Evolutionary conservation across 2,113 vertebrate genomes (phyloP).

Genomic region (Caloenas nicobarica): DNA sequence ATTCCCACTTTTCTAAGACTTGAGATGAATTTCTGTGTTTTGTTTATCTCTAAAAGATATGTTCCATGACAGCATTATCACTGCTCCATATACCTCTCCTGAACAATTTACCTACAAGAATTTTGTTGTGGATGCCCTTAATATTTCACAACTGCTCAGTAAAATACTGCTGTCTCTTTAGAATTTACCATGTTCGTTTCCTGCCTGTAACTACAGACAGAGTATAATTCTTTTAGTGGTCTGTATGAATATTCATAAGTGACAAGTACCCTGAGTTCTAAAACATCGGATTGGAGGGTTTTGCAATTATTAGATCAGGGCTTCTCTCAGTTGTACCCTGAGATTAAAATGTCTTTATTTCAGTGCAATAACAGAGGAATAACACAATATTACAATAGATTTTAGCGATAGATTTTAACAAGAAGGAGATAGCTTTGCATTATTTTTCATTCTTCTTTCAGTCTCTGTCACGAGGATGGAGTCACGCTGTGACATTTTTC

Average conservation of each 20-base stretch:
- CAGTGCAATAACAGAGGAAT: conserved; percentile 59
- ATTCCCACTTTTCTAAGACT: background rate
- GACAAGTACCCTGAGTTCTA: conserved; percentile 37
- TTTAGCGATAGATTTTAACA: conserved; percentile 75
- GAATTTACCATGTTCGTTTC: background rate
- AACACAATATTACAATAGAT: conserved; percentile 70
- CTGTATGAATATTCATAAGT: conserved; percentile 63
- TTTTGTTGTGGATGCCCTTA: conserved; percentile 3
- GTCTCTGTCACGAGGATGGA: conserved; percentile 66
- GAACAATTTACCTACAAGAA: background rate
- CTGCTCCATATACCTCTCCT: background rate
- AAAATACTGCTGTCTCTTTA: conserved; percentile 1
- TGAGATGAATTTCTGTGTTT: background rate
- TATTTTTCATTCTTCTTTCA: conserved; percentile 77
- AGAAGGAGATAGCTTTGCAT: conserved; percentile 78
- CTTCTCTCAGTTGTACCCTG: conserved; percentile 49
- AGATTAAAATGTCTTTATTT: conserved; percentile 71
- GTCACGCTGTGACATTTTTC: conserved; percentile 77
- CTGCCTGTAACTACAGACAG: background rate
- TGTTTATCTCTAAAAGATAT: background rate
- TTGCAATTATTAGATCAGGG: conserved; percentile 70
- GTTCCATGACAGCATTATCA: background rate
- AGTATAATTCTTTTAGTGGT: conserved; percentile 35
- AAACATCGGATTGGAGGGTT: conserved; percentile 28
- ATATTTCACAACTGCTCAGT: background rate